phyloP scores from a whole-genome alignment of 2,113 vertebrate genomes.

The Arvicanthis niloticus region DNA sequence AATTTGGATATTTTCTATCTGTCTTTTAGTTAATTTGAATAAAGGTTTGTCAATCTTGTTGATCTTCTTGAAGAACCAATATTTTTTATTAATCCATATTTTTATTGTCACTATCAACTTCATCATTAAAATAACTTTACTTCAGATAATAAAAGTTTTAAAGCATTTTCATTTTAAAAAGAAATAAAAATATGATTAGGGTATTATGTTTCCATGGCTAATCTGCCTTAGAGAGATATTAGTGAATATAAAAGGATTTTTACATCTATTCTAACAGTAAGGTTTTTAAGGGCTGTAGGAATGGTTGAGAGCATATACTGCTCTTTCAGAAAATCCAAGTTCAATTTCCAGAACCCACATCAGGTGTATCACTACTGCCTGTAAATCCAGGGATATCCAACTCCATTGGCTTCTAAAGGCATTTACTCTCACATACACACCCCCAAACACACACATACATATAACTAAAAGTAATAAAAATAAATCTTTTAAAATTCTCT shows the following conservation, averaged over 20 bases:
- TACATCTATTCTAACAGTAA: background rate
- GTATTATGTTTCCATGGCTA: background rate
- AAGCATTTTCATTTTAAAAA: background rate
- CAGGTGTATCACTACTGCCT: background rate
- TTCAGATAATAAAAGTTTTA: slow-evolving; percentile 25
- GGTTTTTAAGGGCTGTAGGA: background rate
- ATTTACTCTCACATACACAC: background rate
- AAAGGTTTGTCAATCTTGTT: background rate
- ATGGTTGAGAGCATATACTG: background rate
- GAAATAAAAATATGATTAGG: background rate
- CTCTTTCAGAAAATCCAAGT: background rate
- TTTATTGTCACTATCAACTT: slow-evolving; percentile 24
- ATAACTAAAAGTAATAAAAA: background rate
- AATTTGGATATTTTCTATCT: background rate
- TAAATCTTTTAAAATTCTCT: background rate
- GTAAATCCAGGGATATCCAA: background rate
- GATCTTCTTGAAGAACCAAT: background rate
- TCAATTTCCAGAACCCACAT: background rate
- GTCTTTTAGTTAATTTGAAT: background rate
- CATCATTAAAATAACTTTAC: slow-evolving; percentile 10
- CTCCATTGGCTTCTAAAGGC: background rate
- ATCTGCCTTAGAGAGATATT: background rate
- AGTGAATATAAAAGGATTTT: background rate
- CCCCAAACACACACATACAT: background rate
- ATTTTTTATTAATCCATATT: slow-evolving; percentile 21